A percentile compares a stretch with the other conserved stretches of the same genome.
Evolutionary conservation across 2,888 invertebrate genomes (phyloP).

Genomic region (Parnassius mnemosyne): DNA sequence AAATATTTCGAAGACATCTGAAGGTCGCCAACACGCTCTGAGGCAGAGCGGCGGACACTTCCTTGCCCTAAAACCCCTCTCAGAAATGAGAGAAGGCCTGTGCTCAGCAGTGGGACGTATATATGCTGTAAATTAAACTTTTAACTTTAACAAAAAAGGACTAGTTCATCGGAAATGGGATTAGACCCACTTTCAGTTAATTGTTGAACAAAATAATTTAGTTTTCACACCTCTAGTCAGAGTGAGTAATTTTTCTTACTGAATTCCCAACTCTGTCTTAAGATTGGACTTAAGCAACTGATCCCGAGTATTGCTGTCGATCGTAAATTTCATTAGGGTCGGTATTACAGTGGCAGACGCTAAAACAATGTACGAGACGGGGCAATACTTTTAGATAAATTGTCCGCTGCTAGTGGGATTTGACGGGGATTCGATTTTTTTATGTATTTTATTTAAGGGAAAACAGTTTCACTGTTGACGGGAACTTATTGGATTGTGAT

Average conservation of each 20-base stretch:
- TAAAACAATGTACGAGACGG: constrained; percentile 52
- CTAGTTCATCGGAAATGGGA: too few species aligned
- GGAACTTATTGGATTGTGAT: background rate
- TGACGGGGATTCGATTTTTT: constrained; percentile 34
- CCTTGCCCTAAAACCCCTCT: too few species aligned
- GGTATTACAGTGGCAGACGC: constrained; percentile 39
- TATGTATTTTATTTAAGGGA: constrained; percentile 29
- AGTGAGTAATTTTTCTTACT: background rate
- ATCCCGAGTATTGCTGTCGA: constrained; percentile 29
- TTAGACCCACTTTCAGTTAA: too few species aligned
- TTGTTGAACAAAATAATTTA: too few species aligned
- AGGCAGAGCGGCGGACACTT: too few species aligned
- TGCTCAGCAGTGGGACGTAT: too few species aligned
- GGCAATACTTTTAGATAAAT: constrained; percentile 53
- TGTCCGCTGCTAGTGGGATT: constrained; percentile 50
- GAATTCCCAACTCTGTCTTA: constrained; percentile 24
- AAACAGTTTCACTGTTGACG: constrained; percentile 10
- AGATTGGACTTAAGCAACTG: constrained; percentile 32
- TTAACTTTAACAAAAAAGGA: too few species aligned
- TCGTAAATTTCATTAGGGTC: constrained; percentile 72
- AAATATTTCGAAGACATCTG: too few species aligned
- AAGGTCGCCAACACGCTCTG: too few species aligned
- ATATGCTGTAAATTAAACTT: too few species aligned
- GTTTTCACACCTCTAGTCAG: background rate
- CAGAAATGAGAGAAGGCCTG: too few species aligned